Evolutionary conservation across 2,113 vertebrate genomes (phyloP).

Genomic region (Myiozetetes cayanensis): DNA sequence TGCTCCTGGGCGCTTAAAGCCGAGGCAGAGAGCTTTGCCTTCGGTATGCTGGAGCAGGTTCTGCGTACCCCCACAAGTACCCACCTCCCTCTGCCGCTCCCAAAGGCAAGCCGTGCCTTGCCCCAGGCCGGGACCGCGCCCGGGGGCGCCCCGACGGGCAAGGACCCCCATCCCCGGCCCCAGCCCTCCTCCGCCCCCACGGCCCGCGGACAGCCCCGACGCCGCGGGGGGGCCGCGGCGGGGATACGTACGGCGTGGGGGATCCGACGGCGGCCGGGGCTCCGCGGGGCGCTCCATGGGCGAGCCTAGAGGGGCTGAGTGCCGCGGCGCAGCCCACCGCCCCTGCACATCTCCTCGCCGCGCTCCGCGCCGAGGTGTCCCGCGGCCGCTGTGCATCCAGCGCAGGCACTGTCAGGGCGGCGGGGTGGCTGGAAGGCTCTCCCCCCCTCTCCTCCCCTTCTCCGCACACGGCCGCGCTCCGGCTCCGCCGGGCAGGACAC

Average conservation of each 20-base stretch:
- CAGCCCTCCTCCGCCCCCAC: not conserved
- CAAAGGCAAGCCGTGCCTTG: not conserved
- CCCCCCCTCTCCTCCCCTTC: conserved; percentile 42
- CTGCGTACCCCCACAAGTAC: not conserved
- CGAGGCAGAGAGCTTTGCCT: not conserved
- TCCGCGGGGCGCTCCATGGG: conserved; percentile 50
- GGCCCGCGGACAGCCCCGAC: not conserved
- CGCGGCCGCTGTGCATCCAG: conserved; percentile 41
- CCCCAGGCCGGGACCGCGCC: not conserved
- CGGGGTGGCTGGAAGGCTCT: not conserved
- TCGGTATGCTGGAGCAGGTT: not conserved
- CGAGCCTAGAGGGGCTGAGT: conserved; percentile 28
- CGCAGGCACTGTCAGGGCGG: conserved; percentile 10
- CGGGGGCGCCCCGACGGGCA: not conserved
- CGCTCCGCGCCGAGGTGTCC: conserved; percentile 24
- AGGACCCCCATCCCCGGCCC: not conserved
- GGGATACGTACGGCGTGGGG: conserved; percentile 52
- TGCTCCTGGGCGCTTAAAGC: not conserved
- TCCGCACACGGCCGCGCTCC: conserved; percentile 44
- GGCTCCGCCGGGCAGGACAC: conserved; percentile 48
- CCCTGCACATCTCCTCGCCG: conserved; percentile 41
- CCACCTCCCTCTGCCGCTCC: not conserved
- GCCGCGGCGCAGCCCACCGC: not conserved
- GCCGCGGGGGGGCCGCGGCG: not conserved
- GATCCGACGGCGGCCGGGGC: conserved; percentile 35